A percentile compares a stretch with the other conserved stretches of the same genome.
phyloP scores from a whole-genome alignment of 1,140 invertebrate genomes.

The Gyrodactylus bullatarudis region DNA sequence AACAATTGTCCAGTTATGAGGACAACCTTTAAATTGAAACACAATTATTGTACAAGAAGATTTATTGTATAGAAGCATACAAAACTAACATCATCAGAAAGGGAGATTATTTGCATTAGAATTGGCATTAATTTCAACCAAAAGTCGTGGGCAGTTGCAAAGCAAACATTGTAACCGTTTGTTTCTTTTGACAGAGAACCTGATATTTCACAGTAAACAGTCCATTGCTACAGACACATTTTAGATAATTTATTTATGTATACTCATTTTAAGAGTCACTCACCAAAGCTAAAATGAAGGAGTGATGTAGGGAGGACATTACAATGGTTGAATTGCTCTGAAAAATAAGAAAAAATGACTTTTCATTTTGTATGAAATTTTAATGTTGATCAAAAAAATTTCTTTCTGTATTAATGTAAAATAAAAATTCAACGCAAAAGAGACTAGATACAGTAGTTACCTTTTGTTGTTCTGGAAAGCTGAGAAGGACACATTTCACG shows the following conservation, averaged over 20 bases:
- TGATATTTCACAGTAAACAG: slow-evolving; percentile 69
- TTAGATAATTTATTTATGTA: not conserved
- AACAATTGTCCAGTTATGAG: not conserved
- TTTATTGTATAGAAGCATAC: too few species aligned
- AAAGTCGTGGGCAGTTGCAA: slow-evolving; percentile 55
- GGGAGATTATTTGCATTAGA: slow-evolving; percentile 56
- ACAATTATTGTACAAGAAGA: too few species aligned
- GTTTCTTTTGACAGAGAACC: slow-evolving; percentile 27
- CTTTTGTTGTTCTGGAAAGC: slow-evolving; percentile 78
- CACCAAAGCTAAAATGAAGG: slow-evolving; percentile 31
- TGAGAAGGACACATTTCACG: slow-evolving; percentile 56
- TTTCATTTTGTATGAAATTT: not conserved
- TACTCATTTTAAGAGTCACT: slow-evolving; percentile 5
- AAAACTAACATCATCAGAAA: slow-evolving; percentile 54
- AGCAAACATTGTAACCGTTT: slow-evolving; percentile 12
- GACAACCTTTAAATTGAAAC: slow-evolving; percentile 4
- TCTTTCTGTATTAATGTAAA: not conserved
- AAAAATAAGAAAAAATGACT: slow-evolving; percentile 6
- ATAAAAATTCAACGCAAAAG: not conserved
- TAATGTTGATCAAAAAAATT: not conserved
- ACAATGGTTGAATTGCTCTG: slow-evolving; percentile 32
- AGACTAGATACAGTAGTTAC: slow-evolving; percentile 11
- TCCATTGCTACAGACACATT: slow-evolving; percentile 41
- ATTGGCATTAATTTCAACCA: slow-evolving; percentile 87
- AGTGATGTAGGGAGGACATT: slow-evolving; percentile 44